Evolutionary conservation across 2,888 invertebrate genomes (phyloP).

Genomic region (Apamea monoglypha): DNA sequence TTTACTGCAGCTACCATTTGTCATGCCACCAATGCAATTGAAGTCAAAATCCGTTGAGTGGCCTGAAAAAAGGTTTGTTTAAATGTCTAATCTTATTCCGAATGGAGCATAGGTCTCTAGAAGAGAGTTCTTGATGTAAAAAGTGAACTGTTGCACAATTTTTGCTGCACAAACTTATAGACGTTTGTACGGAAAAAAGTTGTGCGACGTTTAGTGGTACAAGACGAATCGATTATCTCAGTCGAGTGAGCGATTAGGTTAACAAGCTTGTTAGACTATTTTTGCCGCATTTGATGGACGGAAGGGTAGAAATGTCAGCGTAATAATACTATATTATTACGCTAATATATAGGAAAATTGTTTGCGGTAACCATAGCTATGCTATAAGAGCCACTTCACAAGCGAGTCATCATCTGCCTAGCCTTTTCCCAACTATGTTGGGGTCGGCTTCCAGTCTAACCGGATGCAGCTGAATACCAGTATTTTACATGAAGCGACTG

Average conservation of each 20-base stretch:
- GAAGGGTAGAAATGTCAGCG: constrained; percentile 13
- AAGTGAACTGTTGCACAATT: background rate
- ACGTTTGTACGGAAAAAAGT: background rate
- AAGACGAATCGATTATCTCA: constrained; percentile 62
- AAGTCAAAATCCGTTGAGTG: no score
- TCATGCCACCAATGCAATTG: no score
- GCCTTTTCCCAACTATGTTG: no score
- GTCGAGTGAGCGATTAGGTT: constrained; percentile 63
- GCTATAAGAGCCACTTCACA: no score
- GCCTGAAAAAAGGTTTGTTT: no score
- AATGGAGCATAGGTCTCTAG: background rate
- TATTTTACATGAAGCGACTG: no score
- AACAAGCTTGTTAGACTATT: constrained; percentile 42
- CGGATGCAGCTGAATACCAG: no score
- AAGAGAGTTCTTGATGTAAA: background rate
- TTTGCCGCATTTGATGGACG: constrained; percentile 45
- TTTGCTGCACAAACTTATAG: background rate
- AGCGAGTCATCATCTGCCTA: no score
- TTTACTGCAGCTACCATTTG: no score
- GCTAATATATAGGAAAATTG: constrained; percentile 29
- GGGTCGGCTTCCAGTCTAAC: no score
- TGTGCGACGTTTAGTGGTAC: constrained; percentile 3
- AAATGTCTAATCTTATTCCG: no score
- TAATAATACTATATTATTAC: no score
- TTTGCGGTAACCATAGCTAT: background rate